Percentiles rank a stretch among this genome's conserved stretches.
Evolutionary conservation across 2,888 invertebrate species (phyloP).

Genomic region (Apotomis capreana): DNA sequence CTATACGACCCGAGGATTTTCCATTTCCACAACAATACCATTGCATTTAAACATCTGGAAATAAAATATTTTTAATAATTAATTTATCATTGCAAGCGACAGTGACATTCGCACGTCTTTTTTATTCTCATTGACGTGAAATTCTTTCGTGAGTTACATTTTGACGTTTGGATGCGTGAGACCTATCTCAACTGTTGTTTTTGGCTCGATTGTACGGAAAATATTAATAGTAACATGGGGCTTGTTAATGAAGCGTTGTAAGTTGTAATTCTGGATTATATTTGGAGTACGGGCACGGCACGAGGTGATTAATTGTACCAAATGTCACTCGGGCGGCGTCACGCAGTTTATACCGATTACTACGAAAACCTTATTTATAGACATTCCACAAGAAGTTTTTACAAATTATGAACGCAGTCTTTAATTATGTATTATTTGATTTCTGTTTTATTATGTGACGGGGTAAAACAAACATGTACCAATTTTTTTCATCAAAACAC

Average conservation of each 20-base stretch:
- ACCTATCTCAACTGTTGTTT: conserved; percentile 42
- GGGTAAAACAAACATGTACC: too few species aligned
- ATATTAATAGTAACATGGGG: conserved; percentile 56
- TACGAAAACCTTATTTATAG: conserved; percentile 34
- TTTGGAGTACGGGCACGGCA: conserved; percentile 43
- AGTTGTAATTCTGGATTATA: conserved; percentile 51
- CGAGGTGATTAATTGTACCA: conserved; percentile 70
- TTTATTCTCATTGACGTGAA: conserved; percentile 16
- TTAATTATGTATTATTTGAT: neutral
- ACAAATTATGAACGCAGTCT: neutral
- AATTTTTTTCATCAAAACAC: too few species aligned
- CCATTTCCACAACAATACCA: conserved; percentile 80
- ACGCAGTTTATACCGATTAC: conserved; percentile 46
- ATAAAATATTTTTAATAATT: conserved; percentile 58
- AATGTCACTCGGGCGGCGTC: conserved; percentile 72
- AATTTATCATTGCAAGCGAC: conserved; percentile 23
- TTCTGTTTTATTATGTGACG: too few species aligned
- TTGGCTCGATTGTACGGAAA: conserved; percentile 32
- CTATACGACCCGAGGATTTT: conserved; percentile 68
- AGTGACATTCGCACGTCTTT: conserved; percentile 9
- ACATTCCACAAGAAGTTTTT: conserved; percentile 12
- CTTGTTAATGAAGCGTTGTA: conserved; percentile 54
- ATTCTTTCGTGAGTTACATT: conserved; percentile 8
- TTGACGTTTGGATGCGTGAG: conserved; percentile 16
- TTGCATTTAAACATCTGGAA: conserved; percentile 64